phyloP scores from a whole-genome alignment of 2,888 invertebrate species.

The Anoncus sp. region DNA sequence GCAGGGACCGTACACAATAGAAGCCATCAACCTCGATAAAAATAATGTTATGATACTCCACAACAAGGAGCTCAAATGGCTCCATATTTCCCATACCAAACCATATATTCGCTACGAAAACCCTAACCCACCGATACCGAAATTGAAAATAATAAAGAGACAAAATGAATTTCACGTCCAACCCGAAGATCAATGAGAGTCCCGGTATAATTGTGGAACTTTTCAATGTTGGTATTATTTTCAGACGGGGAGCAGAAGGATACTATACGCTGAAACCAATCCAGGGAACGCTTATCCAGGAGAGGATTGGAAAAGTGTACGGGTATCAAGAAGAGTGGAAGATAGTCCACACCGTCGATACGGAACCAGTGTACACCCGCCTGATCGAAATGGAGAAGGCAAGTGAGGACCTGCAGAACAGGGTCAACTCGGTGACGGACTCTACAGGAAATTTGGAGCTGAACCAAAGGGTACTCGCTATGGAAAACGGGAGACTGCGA shows the following conservation, averaged over 20 bases:
- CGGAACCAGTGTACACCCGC: too few relatives aligned
- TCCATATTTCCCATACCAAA: too few relatives aligned
- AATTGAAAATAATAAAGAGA: slow-evolving; percentile 23
- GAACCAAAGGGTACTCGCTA: too few relatives aligned
- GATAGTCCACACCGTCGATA: too few relatives aligned
- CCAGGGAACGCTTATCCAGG: slow-evolving; percentile 20
- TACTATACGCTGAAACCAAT: slow-evolving; percentile 17
- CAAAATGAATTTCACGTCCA: background rate
- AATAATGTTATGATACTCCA: slow-evolving; percentile 22
- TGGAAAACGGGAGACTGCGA: too few relatives aligned
- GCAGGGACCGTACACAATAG: slow-evolving; percentile 24
- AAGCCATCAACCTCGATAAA: slow-evolving; percentile 27
- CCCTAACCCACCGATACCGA: background rate
- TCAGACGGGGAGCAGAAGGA: slow-evolving; percentile 21
- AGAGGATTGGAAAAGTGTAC: slow-evolving; percentile 22
- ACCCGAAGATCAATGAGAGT: slow-evolving; percentile 3
- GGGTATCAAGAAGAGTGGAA: slow-evolving; percentile 37
- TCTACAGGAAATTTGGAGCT: too few relatives aligned
- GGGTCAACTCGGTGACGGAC: too few relatives aligned
- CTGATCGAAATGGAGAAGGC: too few relatives aligned
- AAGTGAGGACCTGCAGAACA: too few relatives aligned
- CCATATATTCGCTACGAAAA: slow-evolving; percentile 11
- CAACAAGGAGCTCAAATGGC: slow-evolving; percentile 20
- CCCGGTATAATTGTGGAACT: too few relatives aligned
- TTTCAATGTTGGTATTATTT: too few relatives aligned